phyloP scores from a whole-genome alignment of 2,888 invertebrate species.

The Adela reaumurella region DNA sequence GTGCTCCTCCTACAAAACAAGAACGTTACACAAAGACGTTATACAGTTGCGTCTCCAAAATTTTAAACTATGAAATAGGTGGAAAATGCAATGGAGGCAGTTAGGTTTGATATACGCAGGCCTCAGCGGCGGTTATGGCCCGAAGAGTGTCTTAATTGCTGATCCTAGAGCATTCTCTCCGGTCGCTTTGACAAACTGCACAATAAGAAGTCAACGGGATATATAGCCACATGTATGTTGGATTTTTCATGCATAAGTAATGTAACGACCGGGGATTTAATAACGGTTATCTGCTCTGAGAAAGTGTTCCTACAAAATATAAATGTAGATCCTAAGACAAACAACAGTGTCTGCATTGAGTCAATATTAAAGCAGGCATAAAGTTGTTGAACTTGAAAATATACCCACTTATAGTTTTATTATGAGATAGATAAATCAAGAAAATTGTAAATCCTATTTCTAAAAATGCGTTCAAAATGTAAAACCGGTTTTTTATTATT shows the following conservation, averaged over 20 bases:
- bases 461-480: too few relatives aligned
- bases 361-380: too few relatives aligned
- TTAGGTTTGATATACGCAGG: neutral
- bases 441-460: too few relatives aligned
- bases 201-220: neutral
- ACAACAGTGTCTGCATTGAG: too few relatives aligned
- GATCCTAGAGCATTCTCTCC: neutral
- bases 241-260: neutral
- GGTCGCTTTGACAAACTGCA: neutral
- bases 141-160: neutral
- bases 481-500: too few relatives aligned
- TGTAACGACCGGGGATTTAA: neutral
- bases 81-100: neutral
- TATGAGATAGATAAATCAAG: too few relatives aligned
- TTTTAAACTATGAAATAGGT: neutral
- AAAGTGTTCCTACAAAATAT: too few relatives aligned
- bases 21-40: neutral
- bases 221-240: neutral
- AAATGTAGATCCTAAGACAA: too few relatives aligned
- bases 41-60: neutral
- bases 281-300: too few relatives aligned
- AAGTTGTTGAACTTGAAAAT: too few relatives aligned
- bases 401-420: too few relatives aligned
- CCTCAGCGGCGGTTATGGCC: neutral
- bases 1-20: too few relatives aligned